Base-by-base conservation (phyloP, 2,888 invertebrate genomes). In the Chymomyza amoena region DNA sequence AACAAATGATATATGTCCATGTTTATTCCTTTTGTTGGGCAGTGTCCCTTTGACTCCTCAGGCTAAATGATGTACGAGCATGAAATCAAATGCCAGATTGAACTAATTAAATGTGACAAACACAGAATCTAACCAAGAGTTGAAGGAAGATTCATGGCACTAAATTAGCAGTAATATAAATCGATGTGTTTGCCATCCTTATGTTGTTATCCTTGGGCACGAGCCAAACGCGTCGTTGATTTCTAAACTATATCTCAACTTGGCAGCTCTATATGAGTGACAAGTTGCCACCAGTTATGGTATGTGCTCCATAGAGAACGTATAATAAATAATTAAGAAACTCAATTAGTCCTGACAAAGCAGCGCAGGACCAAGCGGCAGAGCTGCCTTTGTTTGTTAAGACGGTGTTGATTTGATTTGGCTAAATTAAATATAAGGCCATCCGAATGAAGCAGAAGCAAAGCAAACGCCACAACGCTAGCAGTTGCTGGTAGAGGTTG, bases 261-360 rank as follows among this genome's bases (percentile, higher is more conserved):
- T 63, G 64, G 70, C 64, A 65, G 62, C 77, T 79, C 76, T 72
- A 79, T 79, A 66, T 68, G 73, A 67, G 13, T 45, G 13, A 10
- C 39, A 45, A 45, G 39, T 45, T 45, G 13, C 39, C 3, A 13
- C 13, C 39, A 45, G 4, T 15, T 45, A 45, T 25, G 25, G 2
- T 25, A 4, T 45, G 39, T 45, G 39, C 39, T 13, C 13, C 13
- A 45, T 45, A 45, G 72, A 74, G 79, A 75, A 79, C 62, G 77
- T 87, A 79, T 87, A 82, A 77, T 81, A 74, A 84, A 87, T 84
- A 82, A 82, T 82, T 84, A 87, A 84, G 70, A 84, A 82, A 77
- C 80, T 77, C 87, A 82, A 84, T 84, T 87, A 84, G 84, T 81
- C 79, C 70, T 84, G 70, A 75, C 72, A 69, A 74, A 18, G 54